These are phyloP conservation scores for Sinhomidia bicolor DNA, from an alignment of 2,888 invertebrate species.

Conservation along the genomic window DNA sequence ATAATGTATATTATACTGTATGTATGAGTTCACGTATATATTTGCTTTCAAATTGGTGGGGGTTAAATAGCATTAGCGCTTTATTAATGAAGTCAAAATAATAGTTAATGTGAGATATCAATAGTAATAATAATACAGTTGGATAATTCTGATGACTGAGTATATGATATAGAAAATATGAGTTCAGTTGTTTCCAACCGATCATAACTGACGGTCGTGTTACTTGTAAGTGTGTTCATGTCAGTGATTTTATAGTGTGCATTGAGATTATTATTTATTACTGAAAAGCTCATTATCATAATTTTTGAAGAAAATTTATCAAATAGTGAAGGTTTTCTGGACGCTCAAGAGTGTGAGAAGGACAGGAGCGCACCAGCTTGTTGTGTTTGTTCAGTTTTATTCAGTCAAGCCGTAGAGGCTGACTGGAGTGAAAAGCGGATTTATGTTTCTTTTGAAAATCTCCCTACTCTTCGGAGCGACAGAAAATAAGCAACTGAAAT, in stretches of 20 bases:
- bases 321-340: background rate
- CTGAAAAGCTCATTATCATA: background rate
- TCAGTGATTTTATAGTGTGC: background rate
- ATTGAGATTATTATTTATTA: background rate
- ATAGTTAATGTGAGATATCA: background rate
- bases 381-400: background rate
- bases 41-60: background rate
- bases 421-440: conserved; percentile 34
- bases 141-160: background rate
- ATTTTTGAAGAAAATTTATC: background rate
- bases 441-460: conserved; percentile 17
- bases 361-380: background rate
- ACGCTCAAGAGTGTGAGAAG: background rate
- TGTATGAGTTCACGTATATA: no score
- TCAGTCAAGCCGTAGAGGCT: conserved; percentile 47
- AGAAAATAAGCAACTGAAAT: background rate
- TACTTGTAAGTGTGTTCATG: background rate
- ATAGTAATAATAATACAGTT: background rate
- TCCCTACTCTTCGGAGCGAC: conserved; percentile 27
- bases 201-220: conserved; percentile 44
- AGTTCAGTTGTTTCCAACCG: conserved; percentile 54
- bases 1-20: no score
- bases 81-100: conserved; percentile 13
- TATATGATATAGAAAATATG: background rate
- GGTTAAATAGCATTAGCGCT: background rate